Conservation (phyloP, 92 coral and sea anemone genomes). For the Palythoa caribaeorum region DNA sequence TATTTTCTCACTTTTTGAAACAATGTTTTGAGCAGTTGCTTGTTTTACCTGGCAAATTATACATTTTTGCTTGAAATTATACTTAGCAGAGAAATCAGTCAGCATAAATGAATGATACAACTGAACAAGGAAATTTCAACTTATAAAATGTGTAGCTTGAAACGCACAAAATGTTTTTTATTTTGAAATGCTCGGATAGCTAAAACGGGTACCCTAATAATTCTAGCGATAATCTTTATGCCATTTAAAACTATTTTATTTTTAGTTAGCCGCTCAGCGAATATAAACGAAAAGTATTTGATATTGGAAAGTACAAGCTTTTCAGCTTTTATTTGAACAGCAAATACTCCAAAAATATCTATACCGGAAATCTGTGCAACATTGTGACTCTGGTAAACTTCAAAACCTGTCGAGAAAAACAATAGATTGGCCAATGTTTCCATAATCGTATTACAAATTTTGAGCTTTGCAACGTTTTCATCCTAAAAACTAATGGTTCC, state of each 20-base stretch:
- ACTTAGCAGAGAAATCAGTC: too few relatives aligned
- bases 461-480: neutral
- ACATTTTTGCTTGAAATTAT: too few relatives aligned
- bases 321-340: conserved; percentile 17
- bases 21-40: too few relatives aligned
- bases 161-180: too few relatives aligned
- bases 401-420: conserved; percentile 17
- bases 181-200: neutral
- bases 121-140: too few relatives aligned
- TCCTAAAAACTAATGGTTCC: conserved; percentile 11
- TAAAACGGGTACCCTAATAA: neutral
- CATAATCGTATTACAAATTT: conserved; percentile 6
- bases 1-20: too few relatives aligned
- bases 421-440: conserved; percentile 21
- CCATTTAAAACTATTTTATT: neutral
- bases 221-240: conserved; percentile 1
- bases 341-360: conserved; percentile 13
- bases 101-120: too few relatives aligned
- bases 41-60: too few relatives aligned
- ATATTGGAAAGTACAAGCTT: neutral
- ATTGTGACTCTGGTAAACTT: conserved; percentile 16
- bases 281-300: neutral
- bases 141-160: too few relatives aligned
- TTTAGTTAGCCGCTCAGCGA: conserved; percentile 4
- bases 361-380: conserved; percentile 17